Evolutionary conservation across 2,113 vertebrate genomes (phyloP).

Genomic region (Pachycephala philippinensis): DNA sequence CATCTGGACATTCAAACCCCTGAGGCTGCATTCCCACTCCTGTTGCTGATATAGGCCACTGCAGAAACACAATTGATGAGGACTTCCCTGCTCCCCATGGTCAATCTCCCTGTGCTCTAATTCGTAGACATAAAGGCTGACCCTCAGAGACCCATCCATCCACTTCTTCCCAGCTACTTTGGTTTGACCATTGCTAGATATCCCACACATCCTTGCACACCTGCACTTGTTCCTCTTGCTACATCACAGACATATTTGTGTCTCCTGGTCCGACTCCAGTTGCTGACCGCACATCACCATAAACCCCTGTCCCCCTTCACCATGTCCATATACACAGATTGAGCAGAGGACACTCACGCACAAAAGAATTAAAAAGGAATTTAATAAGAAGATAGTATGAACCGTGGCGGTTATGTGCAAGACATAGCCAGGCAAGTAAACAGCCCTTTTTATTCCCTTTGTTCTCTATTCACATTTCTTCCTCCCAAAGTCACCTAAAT

Average conservation of each 20-base stretch:
- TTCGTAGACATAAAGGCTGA: neutral
- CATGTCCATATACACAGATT: accelerated
- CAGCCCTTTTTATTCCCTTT: neutral
- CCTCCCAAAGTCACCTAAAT: neutral
- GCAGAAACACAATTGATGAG: neutral
- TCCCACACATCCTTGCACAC: neutral
- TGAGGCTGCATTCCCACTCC: too few relatives aligned
- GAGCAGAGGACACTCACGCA: neutral
- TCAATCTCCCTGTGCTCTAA: neutral
- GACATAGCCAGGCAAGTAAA: neutral
- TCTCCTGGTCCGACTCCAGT: neutral
- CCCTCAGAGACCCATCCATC: neutral
- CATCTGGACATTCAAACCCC: neutral
- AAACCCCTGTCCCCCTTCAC: too few relatives aligned
- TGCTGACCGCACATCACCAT: neutral
- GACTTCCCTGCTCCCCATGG: neutral
- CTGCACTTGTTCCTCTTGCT: neutral
- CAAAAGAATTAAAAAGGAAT: neutral
- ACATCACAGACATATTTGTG: neutral
- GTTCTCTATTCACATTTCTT: neutral
- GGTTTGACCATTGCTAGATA: accelerated
- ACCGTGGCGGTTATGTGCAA: accelerated
- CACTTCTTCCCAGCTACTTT: neutral
- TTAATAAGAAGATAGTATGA: neutral
- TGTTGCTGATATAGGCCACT: neutral